phyloP scores from a whole-genome alignment of 2,113 vertebrate genomes.

The Erpornis zantholeuca region DNA sequence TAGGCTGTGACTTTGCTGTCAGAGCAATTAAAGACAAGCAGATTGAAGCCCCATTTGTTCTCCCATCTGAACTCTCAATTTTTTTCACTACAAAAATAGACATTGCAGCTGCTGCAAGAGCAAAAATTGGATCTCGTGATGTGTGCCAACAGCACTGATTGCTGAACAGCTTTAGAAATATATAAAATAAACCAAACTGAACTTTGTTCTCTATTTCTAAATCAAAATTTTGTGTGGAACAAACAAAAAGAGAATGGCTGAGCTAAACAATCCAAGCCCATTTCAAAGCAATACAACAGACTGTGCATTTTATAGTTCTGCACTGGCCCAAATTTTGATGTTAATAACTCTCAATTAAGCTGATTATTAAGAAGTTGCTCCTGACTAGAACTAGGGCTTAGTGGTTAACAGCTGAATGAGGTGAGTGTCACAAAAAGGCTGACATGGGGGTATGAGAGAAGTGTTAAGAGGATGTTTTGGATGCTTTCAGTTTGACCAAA shows the following conservation, averaged over 20 bases:
- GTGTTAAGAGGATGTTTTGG: neutral
- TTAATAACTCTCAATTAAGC: neutral
- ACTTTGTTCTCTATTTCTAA: rapidly evolving
- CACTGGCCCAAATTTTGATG: neutral
- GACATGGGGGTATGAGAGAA: rapidly evolving
- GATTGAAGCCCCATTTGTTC: neutral
- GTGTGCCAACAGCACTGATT: neutral
- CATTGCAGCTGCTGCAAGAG: neutral
- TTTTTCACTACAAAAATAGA: neutral
- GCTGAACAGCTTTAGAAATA: neutral
- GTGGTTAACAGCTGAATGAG: neutral
- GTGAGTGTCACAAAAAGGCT: neutral
- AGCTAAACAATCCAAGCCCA: neutral
- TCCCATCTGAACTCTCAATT: rapidly evolving
- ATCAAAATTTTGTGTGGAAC: neutral
- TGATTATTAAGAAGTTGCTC: neutral
- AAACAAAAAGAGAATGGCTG: neutral
- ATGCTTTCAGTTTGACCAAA: constrained; percentile 87
- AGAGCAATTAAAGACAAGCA: neutral
- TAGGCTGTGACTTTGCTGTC: neutral
- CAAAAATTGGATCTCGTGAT: neutral
- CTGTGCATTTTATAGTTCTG: neutral
- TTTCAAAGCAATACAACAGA: neutral
- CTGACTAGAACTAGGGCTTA: neutral
- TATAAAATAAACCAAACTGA: neutral